A percentile compares a stretch with the other conserved stretches of the same genome.
Evolutionary conservation across 1,140 invertebrate genomes (phyloP).

Genomic region (Pinna nobilis): DNA sequence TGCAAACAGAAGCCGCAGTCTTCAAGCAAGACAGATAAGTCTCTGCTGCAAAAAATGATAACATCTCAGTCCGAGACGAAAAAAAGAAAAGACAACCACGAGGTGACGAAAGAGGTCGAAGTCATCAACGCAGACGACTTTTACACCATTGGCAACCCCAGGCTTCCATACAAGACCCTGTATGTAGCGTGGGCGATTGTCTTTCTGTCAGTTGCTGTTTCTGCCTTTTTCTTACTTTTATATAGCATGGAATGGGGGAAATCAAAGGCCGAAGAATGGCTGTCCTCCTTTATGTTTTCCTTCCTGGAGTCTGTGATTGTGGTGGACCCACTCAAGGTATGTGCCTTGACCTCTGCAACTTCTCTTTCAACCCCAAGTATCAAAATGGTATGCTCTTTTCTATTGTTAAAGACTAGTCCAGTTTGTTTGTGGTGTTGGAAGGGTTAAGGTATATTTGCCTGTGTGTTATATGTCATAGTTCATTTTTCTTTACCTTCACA

Average conservation of each 20-base stretch:
- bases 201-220: constrained; percentile 23
- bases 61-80: not conserved
- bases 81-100: not conserved
- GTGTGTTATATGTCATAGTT: too few species aligned
- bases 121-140: not conserved
- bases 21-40: not conserved
- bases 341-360: not conserved
- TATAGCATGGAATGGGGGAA: constrained; percentile 61
- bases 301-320: constrained; percentile 55
- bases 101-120: not conserved
- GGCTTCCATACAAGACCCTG: constrained; percentile 55
- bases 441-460: not conserved
- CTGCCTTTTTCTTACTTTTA: constrained; percentile 52
- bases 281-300: constrained; percentile 54
- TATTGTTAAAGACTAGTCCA: too few species aligned
- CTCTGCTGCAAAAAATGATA: not conserved
- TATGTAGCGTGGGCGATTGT: constrained; percentile 61
- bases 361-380: too few species aligned
- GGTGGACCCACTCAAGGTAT: constrained; percentile 65
- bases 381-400: too few species aligned
- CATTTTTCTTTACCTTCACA: too few species aligned
- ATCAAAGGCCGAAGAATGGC: constrained; percentile 59
- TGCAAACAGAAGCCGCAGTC: not conserved
- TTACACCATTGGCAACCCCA: constrained; percentile 14
- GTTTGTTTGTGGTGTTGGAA: too few species aligned